These are phyloP conservation scores for Notodromas monacha DNA, from an alignment of 2,888 invertebrate species.

Conservation along the genomic window DNA sequence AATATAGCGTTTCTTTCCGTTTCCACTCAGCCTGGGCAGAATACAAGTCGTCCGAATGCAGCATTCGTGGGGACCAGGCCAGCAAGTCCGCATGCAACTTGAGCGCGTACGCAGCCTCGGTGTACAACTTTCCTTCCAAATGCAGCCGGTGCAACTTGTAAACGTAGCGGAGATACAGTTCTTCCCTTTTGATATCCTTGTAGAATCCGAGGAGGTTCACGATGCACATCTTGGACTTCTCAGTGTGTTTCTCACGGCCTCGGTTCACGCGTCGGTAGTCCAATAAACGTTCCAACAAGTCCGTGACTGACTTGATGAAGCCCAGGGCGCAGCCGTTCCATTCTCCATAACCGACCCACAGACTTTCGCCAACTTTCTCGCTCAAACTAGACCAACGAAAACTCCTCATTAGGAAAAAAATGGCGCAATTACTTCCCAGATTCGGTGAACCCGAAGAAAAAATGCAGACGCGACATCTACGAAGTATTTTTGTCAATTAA, in stretches of 20 bases:
- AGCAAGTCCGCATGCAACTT: slow-evolving; percentile 70
- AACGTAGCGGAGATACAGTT: slow-evolving; percentile 80
- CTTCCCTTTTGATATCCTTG: slow-evolving; percentile 73
- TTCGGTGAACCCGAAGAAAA: too few relatives aligned
- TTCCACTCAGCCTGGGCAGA: slow-evolving; percentile 54
- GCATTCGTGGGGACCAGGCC: slow-evolving; percentile 27
- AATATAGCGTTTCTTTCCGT: slow-evolving; percentile 53
- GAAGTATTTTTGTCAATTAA: too few relatives aligned
- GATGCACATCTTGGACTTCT: slow-evolving; percentile 82
- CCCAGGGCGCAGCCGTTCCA: slow-evolving; percentile 74
- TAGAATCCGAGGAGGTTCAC: slow-evolving; percentile 79
- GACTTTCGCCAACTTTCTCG: slow-evolving; percentile 47
- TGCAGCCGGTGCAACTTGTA: slow-evolving; percentile 77
- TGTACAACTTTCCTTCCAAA: slow-evolving; percentile 58
- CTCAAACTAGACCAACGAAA: slow-evolving; percentile 25
- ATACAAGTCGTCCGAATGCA: slow-evolving; percentile 16
- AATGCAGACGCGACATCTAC: too few relatives aligned
- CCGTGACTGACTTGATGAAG: slow-evolving; percentile 65
- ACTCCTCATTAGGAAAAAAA: not conserved
- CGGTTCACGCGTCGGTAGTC: slow-evolving; percentile 85
- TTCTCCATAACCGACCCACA: too few relatives aligned
- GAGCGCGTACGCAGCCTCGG: slow-evolving; percentile 76
- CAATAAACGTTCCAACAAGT: slow-evolving; percentile 48
- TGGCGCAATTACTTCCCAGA: too few relatives aligned
- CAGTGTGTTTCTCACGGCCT: slow-evolving; percentile 71